These are phyloP conservation scores for Dinomys branickii DNA, from an alignment of 2,113 vertebrate species.

Conservation along the genomic window DNA sequence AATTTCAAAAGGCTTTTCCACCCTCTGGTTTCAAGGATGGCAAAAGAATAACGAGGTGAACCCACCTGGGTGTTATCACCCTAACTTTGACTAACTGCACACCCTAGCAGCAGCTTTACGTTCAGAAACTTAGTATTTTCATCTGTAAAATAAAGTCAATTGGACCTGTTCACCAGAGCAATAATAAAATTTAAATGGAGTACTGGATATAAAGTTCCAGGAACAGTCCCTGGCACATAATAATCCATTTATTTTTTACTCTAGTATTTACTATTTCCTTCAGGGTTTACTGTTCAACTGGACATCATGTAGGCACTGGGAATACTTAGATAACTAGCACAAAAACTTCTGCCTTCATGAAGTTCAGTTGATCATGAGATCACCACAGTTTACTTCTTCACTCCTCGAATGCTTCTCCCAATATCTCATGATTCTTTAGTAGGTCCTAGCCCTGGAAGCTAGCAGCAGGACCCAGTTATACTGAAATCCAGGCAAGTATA, in stretches of 20 bases:
- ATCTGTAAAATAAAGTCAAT: background rate
- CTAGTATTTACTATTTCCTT: background rate
- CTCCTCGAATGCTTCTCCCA: background rate
- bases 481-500: background rate
- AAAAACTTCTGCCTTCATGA: background rate
- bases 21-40: background rate
- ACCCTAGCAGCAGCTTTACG: background rate
- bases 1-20: background rate
- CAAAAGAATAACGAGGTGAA: background rate
- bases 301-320: background rate
- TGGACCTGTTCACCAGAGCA: background rate
- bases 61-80: background rate
- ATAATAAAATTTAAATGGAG: background rate
- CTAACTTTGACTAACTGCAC: background rate
- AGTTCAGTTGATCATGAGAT: background rate
- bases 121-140: background rate
- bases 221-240: background rate
- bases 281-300: background rate
- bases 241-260: background rate
- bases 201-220: background rate
- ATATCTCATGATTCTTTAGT: background rate
- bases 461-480: background rate
- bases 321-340: background rate
- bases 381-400: background rate
- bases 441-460: background rate